Evolutionary conservation across 2,888 invertebrate species (phyloP).

Genomic region (Ephialtes manifestator): DNA sequence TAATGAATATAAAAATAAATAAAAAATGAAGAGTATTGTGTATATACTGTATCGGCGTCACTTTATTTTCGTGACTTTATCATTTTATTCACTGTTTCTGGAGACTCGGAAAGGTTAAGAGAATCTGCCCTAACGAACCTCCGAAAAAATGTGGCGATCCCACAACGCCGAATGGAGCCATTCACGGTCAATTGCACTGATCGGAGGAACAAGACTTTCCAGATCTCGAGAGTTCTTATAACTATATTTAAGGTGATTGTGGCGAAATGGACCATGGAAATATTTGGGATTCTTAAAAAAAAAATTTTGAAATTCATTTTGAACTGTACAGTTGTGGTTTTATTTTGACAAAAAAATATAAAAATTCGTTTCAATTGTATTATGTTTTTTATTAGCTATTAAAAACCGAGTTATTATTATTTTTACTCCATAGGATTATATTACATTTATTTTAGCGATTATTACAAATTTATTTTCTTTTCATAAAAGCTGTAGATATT

Average conservation of each 20-base stretch:
- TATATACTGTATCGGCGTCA: not conserved
- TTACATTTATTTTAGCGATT: no score
- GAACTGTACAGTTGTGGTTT: not conserved
- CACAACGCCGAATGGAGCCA: conserved; percentile 66
- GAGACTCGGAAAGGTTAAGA: conserved; percentile 9
- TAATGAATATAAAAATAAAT: not conserved
- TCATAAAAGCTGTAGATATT: no score
- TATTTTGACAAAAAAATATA: no score
- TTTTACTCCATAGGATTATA: no score
- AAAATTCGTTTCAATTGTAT: no score
- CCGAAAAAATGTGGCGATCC: conserved; percentile 35
- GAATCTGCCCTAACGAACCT: conserved; percentile 54
- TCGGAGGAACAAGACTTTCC: conserved; percentile 46
- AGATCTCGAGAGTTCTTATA: conserved; percentile 40
- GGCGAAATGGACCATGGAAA: not conserved
- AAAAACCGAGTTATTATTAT: no score
- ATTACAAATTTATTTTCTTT: no score
- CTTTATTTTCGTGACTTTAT: conserved; percentile 9
- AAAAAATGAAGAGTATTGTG: not conserved
- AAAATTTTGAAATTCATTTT: not conserved
- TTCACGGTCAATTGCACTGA: conserved; percentile 58
- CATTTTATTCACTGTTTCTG: not conserved
- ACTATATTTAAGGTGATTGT: not conserved
- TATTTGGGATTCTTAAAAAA: not conserved
- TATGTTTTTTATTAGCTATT: no score